Evolutionary conservation across 2,113 vertebrate species (phyloP).

Genomic region (Phyllostomus hastatus): DNA sequence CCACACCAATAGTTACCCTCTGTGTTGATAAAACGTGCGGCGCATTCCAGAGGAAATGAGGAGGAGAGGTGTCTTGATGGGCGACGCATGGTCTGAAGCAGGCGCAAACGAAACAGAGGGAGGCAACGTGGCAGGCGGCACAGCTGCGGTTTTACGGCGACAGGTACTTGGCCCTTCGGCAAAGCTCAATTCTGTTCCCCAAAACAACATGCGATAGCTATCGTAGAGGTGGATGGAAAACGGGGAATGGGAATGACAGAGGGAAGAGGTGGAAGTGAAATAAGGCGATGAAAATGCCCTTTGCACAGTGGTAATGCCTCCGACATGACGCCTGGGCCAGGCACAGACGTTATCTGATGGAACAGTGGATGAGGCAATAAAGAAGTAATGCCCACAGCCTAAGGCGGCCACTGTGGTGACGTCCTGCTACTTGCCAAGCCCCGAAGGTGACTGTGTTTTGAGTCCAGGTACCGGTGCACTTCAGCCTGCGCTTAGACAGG

Average conservation of each 20-base stretch:
- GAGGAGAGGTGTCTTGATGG: neutral
- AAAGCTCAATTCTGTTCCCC: neutral
- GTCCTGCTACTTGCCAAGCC: neutral
- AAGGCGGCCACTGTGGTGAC: neutral
- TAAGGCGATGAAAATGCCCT: neutral
- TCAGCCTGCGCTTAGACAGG: neutral
- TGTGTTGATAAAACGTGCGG: neutral
- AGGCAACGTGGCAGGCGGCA: accelerated
- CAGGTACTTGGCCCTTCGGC: neutral
- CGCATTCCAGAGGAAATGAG: neutral
- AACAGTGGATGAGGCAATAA: conserved; percentile 33
- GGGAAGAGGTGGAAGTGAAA: neutral
- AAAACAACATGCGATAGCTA: neutral
- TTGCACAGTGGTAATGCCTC: neutral
- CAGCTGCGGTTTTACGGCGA: neutral
- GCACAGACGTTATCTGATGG: neutral
- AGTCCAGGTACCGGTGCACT: neutral
- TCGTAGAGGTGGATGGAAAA: neutral
- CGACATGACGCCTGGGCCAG: neutral
- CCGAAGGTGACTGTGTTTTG: neutral
- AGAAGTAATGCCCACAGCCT: neutral
- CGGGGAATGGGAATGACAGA: neutral
- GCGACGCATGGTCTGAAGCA: neutral
- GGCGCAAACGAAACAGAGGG: neutral
- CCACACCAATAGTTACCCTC: neutral